Conservation (phyloP, 1,140 invertebrate genomes). For the Ylistrum balloti region DNA sequence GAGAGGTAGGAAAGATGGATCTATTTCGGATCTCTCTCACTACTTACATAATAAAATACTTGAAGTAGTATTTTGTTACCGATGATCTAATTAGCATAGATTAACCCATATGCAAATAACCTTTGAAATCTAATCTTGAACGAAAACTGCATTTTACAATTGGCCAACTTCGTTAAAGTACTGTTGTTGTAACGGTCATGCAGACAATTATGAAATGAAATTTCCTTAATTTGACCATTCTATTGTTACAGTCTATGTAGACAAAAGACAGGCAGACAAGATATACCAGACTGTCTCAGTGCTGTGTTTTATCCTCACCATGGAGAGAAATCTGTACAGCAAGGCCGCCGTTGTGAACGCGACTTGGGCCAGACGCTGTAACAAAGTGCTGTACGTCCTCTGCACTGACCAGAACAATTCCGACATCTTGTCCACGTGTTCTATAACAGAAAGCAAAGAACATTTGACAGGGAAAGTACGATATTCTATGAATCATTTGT, state of each 20-base stretch:
- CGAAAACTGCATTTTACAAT: no score
- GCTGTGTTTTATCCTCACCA: conserved; percentile 63
- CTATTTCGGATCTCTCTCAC: no score
- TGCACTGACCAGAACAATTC: conserved; percentile 49
- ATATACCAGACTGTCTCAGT: conserved; percentile 56
- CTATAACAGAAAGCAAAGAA: conserved; percentile 52
- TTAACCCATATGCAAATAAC: no score
- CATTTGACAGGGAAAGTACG: conserved; percentile 61
- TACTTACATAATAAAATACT: no score
- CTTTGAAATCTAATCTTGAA: no score
- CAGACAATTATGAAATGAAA: no score
- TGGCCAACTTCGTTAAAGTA: no score
- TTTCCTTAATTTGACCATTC: no score
- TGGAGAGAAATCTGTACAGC: conserved; percentile 52
- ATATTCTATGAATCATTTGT: conserved; percentile 55
- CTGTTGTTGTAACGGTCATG: no score
- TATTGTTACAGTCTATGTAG: conserved; percentile 46
- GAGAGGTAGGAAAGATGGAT: no score
- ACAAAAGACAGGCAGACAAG: conserved; percentile 34
- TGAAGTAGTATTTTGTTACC: no score
- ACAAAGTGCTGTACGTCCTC: conserved; percentile 63
- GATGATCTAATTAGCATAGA: no score
- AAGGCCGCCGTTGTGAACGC: conserved; percentile 61
- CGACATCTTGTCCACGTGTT: conserved; percentile 51
- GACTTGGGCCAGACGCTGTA: conserved; percentile 66